Evolutionary conservation across 2,888 invertebrate species (phyloP).

Genomic region (Papilio protenor): DNA sequence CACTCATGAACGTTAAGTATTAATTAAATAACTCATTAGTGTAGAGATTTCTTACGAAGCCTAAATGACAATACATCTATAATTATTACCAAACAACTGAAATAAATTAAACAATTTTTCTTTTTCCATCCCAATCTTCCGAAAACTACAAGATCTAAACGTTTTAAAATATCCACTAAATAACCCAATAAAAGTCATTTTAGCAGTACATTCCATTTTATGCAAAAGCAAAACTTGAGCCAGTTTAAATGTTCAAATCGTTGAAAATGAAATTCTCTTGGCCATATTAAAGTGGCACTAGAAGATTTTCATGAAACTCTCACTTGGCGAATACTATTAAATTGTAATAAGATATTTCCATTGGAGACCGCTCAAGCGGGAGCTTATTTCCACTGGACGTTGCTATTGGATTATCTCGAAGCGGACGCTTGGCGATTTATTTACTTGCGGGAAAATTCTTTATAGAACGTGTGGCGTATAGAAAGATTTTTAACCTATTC

Average conservation of each 20-base stretch:
- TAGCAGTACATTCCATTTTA: neutral
- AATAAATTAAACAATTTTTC: neutral
- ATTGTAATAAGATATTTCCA: slow-evolving; percentile 38
- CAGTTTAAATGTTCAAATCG: slow-evolving; percentile 6
- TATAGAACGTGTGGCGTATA: neutral
- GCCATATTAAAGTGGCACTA: slow-evolving; percentile 18
- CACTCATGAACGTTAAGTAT: neutral
- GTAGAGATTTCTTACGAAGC: neutral
- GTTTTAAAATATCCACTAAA: neutral
- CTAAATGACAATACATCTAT: neutral
- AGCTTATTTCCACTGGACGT: slow-evolving; percentile 38
- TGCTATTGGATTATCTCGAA: slow-evolving; percentile 41
- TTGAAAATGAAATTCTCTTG: slow-evolving; percentile 21
- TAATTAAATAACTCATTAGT: neutral
- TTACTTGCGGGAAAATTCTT: slow-evolving; percentile 23
- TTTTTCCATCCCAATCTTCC: neutral
- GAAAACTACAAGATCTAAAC: neutral
- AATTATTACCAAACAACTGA: too few relatives aligned
- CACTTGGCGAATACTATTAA: slow-evolving; percentile 32
- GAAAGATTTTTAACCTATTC: neutral
- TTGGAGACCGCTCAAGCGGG: slow-evolving; percentile 24
- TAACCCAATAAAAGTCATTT: neutral
- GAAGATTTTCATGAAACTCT: slow-evolving; percentile 37
- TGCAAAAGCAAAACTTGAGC: neutral
- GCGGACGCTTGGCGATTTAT: slow-evolving; percentile 33